Conservation (phyloP, 2,113 vertebrate species). For the Lophura nycthemera region DNA sequence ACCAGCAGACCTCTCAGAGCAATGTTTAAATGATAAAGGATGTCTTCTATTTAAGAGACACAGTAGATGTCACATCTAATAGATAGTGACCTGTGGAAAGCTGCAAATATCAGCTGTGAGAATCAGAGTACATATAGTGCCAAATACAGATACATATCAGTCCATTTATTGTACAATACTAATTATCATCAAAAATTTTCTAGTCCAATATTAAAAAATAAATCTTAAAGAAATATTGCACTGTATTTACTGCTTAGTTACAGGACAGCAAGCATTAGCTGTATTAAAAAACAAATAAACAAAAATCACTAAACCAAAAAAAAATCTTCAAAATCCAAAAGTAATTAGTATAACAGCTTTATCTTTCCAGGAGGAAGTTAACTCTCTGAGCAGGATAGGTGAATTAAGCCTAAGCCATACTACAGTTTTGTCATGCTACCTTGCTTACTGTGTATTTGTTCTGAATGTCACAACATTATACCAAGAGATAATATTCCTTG, state of each 20-base stretch:
- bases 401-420: not conserved
- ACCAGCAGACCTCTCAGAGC: not conserved
- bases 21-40: not conserved
- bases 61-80: not conserved
- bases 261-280: not conserved
- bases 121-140: not conserved
- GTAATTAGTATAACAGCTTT: not conserved
- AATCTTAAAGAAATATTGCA: not conserved
- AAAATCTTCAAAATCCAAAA: not conserved
- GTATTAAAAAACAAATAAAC: not conserved
- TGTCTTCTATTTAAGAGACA: not conserved
- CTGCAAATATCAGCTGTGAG: not conserved
- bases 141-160: not conserved
- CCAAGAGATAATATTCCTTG: not conserved
- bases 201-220: not conserved
- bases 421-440: not conserved
- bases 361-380: not conserved
- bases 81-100: not conserved
- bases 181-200: not conserved
- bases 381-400: not conserved
- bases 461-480: not conserved
- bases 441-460: not conserved
- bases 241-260: not conserved
- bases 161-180: not conserved
- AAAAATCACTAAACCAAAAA: not conserved